Evolutionary conservation across 92 coral and sea anemone species (phyloP), one percentile per base, ranked within the genome.

Genomic region (Pocillopora meandrina): DNA sequence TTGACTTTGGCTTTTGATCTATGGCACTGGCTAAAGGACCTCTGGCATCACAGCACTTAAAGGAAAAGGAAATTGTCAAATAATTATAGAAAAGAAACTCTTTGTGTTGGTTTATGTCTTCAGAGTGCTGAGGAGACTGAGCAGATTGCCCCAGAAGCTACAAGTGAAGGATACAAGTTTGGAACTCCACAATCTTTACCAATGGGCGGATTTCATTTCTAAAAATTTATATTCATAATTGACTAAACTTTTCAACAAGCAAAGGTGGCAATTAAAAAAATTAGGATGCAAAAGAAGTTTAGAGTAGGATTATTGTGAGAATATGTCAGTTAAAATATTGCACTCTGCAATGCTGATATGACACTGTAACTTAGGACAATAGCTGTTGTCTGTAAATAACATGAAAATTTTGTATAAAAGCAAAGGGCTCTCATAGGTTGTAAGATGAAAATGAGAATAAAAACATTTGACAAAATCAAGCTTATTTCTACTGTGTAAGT

Each of bases 121-220:
- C 21, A 73, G 73, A 26, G 36, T 64, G 56, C 76, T 56, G 92
- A 94, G 17, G 95, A 92, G 42, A 91, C 79, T 13, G 79, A 81
- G 20, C 65, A 84, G 61, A 76, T 90, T 31, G 87, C 85, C 49
- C 98, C 98, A 2, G 86, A 87, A 35, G 84, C 83, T 19, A 91
- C 94, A 4, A 76, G 79, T 6, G 71, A 89, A 47, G 98, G 95
- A 9, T 94, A 77, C 77, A 84, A 87, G 73, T 94, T 94, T 82
- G 89, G 93, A 3, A 65, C 98, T 5, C 93, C 90, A 9, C 93
- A 89, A 65, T 74, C 83, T 47, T 78, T 92, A 19, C 95, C 98
- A 3, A 49, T 76, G 1, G 82, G 83, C 21, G 93, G 96, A 61
- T 94, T 94, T 78, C 77, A 88, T 26, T 94, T 94, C 81, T 87